phyloP scores from a whole-genome alignment of 2,113 vertebrate genomes.

The Phainopepla nitens region DNA sequence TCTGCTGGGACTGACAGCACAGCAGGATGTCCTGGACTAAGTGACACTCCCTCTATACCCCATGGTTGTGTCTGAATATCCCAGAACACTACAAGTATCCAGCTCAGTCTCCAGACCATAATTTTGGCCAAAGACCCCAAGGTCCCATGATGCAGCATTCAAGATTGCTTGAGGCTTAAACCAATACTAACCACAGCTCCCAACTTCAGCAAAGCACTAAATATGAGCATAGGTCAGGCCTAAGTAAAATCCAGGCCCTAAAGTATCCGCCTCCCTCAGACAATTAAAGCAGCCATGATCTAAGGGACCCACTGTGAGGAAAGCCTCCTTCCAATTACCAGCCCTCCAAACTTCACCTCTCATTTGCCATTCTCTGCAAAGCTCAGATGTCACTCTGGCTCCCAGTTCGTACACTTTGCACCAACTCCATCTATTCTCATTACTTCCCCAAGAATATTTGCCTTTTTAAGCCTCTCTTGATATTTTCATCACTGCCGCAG shows the following conservation, averaged over 20 bases:
- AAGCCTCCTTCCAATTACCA: neutral
- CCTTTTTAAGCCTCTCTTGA: conserved; percentile 22
- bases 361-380: neutral
- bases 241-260: neutral
- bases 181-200: neutral
- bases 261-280: neutral
- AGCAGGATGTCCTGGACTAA: neutral
- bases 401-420: accelerated
- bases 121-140: neutral
- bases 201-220: neutral
- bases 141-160: accelerated
- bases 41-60: neutral
- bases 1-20: neutral
- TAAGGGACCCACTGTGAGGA: neutral
- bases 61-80: neutral
- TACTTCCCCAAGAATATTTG: conserved; percentile 12
- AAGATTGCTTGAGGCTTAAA: neutral
- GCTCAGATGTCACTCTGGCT: neutral
- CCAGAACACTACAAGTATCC: accelerated
- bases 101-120: neutral
- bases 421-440: neutral
- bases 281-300: neutral
- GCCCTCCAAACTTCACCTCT: neutral
- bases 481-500: conserved; percentile 10
- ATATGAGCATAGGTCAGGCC: accelerated